Evolutionary conservation across 2,113 vertebrate genomes (phyloP).

Genomic region (Dolichallabes microphthalmus): DNA sequence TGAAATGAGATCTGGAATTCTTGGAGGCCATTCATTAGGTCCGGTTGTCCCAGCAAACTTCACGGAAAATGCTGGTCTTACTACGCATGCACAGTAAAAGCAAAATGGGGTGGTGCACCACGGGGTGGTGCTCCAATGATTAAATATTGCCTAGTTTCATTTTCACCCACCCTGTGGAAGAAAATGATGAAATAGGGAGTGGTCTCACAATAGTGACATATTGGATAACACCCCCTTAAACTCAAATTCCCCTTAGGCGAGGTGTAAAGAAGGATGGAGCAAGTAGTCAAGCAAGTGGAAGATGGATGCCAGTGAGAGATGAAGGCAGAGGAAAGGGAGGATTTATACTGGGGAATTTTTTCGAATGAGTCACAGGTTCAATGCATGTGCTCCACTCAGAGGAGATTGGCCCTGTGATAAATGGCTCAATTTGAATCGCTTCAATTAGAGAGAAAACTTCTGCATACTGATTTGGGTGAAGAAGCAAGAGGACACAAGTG

Average conservation of each 20-base stretch:
- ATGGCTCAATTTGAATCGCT: constrained; percentile 48
- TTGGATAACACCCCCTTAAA: background rate
- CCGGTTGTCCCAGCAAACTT: no score
- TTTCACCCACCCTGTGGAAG: no score
- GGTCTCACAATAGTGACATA: background rate
- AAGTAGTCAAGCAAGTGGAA: constrained; percentile 25
- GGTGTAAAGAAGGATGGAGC: constrained; percentile 1
- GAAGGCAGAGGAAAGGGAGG: constrained; percentile 32
- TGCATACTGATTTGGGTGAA: constrained; percentile 40
- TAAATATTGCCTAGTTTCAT: no score
- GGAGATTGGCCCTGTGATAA: constrained; percentile 51
- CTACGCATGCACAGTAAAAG: no score
- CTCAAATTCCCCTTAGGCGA: constrained; percentile 12
- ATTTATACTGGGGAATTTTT: constrained; percentile 44
- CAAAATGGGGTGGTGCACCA: no score
- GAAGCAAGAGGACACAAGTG: no score
- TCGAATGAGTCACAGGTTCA: constrained; percentile 52
- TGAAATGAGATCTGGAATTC: no score
- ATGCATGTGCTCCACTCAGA: constrained; percentile 25
- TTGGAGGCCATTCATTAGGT: no score
- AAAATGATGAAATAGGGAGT: background rate
- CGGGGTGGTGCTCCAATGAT: no score
- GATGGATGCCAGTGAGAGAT: constrained; percentile 43
- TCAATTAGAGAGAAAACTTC: constrained; percentile 45
- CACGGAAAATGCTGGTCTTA: no score